Base-by-base conservation (phyloP, 2,888 invertebrate species). In the Geophilus truncorum region DNA sequence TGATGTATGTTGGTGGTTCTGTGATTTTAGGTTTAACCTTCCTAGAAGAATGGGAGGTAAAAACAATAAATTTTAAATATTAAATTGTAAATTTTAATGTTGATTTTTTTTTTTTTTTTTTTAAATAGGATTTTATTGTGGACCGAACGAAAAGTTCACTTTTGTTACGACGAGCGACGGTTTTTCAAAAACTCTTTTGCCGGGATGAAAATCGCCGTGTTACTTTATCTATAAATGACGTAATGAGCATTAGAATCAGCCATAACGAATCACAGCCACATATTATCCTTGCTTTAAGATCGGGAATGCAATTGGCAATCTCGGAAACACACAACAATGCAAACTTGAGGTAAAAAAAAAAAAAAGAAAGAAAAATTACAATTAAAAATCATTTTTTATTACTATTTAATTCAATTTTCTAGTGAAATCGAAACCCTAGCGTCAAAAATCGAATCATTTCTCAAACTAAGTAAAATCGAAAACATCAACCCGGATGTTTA, bases 41-140 rank as follows among this genome's bases (percentile, higher is more conserved):
- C 21, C 25, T 81, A 12, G 81, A 81, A 12, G 79, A 81, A 18
- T 80, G 78, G 79, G 81, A 81, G 80, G 81, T 80, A 18, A 34
- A 45, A 21, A 76, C 21, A 18, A 18, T 18, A 25, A 15, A 18
- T 6, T 75, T 18, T n/a, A n/a, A 15, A 75, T 75, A 12, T 18
- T 62, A 70, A 18, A 18, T 70, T 7, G 21, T 70, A 10, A 70
- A 10, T 9, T 7, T 9, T 18, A 70, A 70, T 12, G 10, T 25
- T 23, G 76, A 76, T 76, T 76, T 76, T 18, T 12, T 23, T 12
- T 12, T 45, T 10, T 21, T 79, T 79, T 21, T 25, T 9, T 81
- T 12, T 36, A 9, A 34, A n/a, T 76, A 82, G 81, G 77, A 79
- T 45, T 81, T 79, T 34, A 45, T 81, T 9, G 30, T 76, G 21